phyloP scores from a whole-genome alignment of 1,140 invertebrate species.

The Rhopalosiphum padi region DNA sequence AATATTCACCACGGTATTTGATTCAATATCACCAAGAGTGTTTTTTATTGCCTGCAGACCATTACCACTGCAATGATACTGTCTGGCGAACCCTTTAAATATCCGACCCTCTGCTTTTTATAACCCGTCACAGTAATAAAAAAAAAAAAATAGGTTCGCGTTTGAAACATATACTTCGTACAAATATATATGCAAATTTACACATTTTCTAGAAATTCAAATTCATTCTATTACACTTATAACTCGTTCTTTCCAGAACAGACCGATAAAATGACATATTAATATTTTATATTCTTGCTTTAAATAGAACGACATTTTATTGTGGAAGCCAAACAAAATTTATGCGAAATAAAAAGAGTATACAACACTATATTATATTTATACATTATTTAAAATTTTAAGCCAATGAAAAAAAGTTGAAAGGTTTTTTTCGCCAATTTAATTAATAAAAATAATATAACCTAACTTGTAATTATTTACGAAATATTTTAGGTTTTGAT shows the following conservation, averaged over 20 bases:
- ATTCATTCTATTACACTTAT: constrained; percentile 54
- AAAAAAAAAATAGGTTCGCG: constrained; percentile 39
- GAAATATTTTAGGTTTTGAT: background rate
- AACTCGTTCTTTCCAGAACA: constrained; percentile 50
- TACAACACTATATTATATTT: background rate
- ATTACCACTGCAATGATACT: constrained; percentile 56
- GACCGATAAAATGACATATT: constrained; percentile 44
- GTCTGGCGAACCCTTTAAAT: constrained; percentile 57
- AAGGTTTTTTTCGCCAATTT: background rate
- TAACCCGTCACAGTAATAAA: constrained; percentile 49
- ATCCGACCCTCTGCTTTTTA: constrained; percentile 55
- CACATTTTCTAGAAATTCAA: constrained; percentile 54
- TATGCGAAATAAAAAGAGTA: background rate
- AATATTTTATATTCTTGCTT: constrained; percentile 47
- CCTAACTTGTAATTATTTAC: background rate
- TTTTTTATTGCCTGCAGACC: constrained; percentile 57
- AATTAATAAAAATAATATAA: background rate
- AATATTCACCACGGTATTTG: constrained; percentile 52
- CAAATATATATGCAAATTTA: constrained; percentile 56
- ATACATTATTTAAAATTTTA: too few species aligned
- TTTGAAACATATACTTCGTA: constrained; percentile 54
- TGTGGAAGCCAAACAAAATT: background rate
- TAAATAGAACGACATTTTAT: constrained; percentile 38
- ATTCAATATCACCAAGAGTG: constrained; percentile 57
- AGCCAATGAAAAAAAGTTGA: background rate